Evolutionary conservation across 2,797 vertebrate genomes (phyloP), one percentile per base, ranked within the genome.

Genomic region (Sciurus vulgaris): DNA sequence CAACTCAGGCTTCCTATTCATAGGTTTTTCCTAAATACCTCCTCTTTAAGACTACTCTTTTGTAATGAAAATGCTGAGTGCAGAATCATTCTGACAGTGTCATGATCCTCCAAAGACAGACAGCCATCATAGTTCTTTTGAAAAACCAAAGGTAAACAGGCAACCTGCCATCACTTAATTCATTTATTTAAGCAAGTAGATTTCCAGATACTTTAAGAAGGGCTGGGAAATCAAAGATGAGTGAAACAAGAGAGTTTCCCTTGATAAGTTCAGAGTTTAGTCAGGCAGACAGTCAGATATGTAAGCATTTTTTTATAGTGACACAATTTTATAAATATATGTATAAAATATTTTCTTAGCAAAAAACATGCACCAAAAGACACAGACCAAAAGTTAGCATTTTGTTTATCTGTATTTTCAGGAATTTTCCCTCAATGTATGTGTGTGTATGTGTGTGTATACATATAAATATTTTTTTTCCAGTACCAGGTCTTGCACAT

Each of bases 281-380:
- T 63, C 18, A 28, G 35, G n/a, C 41, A 95, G 65, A 86, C 15
- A 67, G 59, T 12, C 56, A 94, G 41, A 38, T 83, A 65, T 47
- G 22, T 95, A 85, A 96, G 28, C 17, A 56, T n/a, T 54, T 67
- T 82, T 76, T 84, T 74, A 77, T 13, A 89, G 20, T 94, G 35
- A 70, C 3, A 82, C 14, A 28, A 30, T n/a, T 81, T 89, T 82
- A 76, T 51, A 92, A 59, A 56, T n/a, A 44, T 22, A 54, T 14
- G 24, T 51, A 70, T 56, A 49, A 84, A 91, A 81, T 51, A 54
- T 69, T 92, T 73, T 85, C 63, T 81, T 73, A 73, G 77, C 6
- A 56, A 92, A 69, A 67, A 69, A 38, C 15, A 76, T 44, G 14
- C 6, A 54, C 56, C 74, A 76, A 61, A 95, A 12, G 13, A 38